phyloP scores from a whole-genome alignment of 1,140 invertebrate species.

The Drosophila nebulosa region DNA sequence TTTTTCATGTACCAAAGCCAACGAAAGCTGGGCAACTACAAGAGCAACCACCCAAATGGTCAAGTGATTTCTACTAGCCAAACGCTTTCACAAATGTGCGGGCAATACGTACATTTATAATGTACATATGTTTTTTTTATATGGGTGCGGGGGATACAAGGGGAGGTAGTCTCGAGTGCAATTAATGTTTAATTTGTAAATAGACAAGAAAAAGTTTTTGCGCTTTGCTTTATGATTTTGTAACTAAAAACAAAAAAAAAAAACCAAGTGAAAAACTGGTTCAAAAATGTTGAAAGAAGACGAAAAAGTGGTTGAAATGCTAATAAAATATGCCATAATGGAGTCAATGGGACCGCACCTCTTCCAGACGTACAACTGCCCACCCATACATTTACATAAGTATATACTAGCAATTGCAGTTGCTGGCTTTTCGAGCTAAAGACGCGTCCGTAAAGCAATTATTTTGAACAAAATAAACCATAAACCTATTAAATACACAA shows the following conservation, averaged over 20 bases:
- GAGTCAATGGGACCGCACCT: conserved; percentile 13
- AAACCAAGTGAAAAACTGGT: conserved; percentile 44
- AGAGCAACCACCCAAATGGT: conserved; percentile 56
- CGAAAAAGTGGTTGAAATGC: conserved; percentile 28
- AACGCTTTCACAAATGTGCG: conserved; percentile 62
- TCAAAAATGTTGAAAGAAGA: conserved; percentile 13
- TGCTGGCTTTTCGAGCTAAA: conserved; percentile 15
- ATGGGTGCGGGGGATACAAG: neutral
- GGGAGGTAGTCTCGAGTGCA: conserved; percentile 41
- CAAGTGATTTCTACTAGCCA: conserved; percentile 71
- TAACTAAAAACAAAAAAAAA: conserved; percentile 33
- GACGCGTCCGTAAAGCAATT: conserved; percentile 20
- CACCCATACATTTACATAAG: conserved; percentile 15
- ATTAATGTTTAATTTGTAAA: conserved; percentile 75
- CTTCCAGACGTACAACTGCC: neutral
- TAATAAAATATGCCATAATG: conserved; percentile 22
- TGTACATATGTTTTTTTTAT: neutral
- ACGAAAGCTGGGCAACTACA: conserved; percentile 53
- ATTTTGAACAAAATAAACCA: conserved; percentile 13
- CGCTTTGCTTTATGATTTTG: conserved; percentile 41
- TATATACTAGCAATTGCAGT: conserved; percentile 38
- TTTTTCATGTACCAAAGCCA: conserved; percentile 51
- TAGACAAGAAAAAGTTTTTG: conserved; percentile 69
- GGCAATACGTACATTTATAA: conserved; percentile 4
- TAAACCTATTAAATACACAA: neutral